These are phyloP conservation scores for Morpho achilles DNA, from an alignment of 2,888 invertebrate species.

Conservation along the genomic window DNA sequence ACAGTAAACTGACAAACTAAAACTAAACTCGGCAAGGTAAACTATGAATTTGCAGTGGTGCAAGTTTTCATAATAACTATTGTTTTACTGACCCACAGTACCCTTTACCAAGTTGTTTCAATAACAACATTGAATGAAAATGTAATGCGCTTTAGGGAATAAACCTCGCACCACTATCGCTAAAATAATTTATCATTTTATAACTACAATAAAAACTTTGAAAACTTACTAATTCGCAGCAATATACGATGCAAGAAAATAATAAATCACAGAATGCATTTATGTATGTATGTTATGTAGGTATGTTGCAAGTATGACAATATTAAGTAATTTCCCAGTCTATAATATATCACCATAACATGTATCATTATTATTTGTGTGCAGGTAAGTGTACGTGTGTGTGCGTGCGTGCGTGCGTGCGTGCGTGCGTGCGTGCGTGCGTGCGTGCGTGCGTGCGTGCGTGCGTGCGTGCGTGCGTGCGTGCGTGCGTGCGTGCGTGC, in stretches of 20 bases:
- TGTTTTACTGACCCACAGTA: slow-evolving; percentile 14
- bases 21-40: slow-evolving; percentile 11
- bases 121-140: slow-evolving; percentile 53
- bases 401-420: neutral
- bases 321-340: too few relatives aligned
- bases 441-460: too few relatives aligned
- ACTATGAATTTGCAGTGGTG: slow-evolving; percentile 11
- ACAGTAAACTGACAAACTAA: slow-evolving; percentile 5
- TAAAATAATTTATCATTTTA: too few relatives aligned
- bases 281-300: too few relatives aligned
- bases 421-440: neutral
- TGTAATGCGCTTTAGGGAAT: slow-evolving; percentile 31
- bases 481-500: too few relatives aligned
- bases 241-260: too few relatives aligned
- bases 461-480: too few relatives aligned
- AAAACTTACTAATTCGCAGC: too few relatives aligned
- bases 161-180: neutral
- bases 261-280: too few relatives aligned
- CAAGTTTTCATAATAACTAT: slow-evolving; percentile 21
- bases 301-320: too few relatives aligned
- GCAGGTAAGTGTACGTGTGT: neutral
- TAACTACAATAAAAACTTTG: too few relatives aligned
- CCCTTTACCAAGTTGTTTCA: slow-evolving; percentile 41
- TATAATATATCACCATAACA: too few relatives aligned
- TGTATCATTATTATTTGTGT: neutral